These are phyloP conservation scores for Actinemys pallida DNA, from an alignment of 2,113 vertebrate genomes.

Conservation along the genomic window DNA sequence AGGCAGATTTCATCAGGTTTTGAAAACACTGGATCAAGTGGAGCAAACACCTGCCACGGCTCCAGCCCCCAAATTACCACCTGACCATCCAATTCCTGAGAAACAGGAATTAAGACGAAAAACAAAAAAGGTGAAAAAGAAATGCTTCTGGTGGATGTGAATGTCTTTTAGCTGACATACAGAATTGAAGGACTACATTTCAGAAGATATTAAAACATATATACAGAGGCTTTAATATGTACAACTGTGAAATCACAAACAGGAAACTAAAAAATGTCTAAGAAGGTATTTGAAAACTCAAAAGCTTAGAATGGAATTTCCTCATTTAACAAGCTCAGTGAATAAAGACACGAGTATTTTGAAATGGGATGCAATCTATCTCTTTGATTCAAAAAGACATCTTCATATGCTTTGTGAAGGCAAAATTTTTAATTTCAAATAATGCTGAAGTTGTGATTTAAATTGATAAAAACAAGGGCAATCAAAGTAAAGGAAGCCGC, in stretches of 20 bases:
- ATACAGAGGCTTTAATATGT: neutral
- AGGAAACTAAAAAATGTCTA: neutral
- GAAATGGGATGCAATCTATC: neutral
- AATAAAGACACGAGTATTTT: slow-evolving; percentile 26
- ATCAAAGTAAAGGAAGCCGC: neutral
- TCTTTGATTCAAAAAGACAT: slow-evolving; percentile 22
- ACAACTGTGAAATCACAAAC: neutral
- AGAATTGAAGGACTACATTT: neutral
- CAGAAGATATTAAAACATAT: neutral
- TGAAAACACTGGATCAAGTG: slow-evolving; percentile 87
- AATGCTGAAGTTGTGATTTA: neutral
- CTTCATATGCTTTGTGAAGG: slow-evolving; percentile 60
- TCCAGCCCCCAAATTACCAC: slow-evolving; percentile 71
- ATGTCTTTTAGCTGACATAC: neutral
- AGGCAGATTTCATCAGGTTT: slow-evolving; percentile 88
- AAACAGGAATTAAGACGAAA: slow-evolving; percentile 84
- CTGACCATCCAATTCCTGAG: slow-evolving; percentile 69
- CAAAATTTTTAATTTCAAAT: neutral
- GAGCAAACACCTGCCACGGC: slow-evolving; percentile 74
- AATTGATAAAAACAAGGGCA: neutral
- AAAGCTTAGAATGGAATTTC: neutral
- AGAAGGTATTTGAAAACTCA: slow-evolving; percentile 6
- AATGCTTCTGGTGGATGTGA: slow-evolving; percentile 98
- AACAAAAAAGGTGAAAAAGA: slow-evolving; percentile 93
- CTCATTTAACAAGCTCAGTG: neutral